Percentiles rank a stretch among this genome's conserved stretches.
Evolutionary conservation across 2,888 invertebrate species (phyloP).

Genomic region (Sarcophaga variegata): DNA sequence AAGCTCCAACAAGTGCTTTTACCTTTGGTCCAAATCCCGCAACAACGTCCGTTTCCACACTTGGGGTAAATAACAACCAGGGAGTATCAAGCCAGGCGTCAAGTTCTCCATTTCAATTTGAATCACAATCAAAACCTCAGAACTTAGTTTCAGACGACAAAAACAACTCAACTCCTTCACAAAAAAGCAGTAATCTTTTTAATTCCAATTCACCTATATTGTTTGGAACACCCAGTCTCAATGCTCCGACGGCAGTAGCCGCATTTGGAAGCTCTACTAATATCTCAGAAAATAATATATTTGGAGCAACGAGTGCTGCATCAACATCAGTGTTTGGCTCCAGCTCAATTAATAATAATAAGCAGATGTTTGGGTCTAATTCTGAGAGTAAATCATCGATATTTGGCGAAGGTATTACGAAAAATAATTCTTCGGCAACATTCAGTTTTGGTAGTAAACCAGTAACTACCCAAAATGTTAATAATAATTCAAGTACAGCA

Average conservation of each 20-base stretch:
- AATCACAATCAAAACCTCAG: not conserved
- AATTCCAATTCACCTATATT: constrained; percentile 9
- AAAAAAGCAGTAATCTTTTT: constrained; percentile 16
- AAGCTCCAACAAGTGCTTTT: not conserved
- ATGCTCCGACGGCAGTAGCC: constrained; percentile 4
- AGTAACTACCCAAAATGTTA: not conserved
- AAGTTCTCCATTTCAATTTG: constrained; percentile 19
- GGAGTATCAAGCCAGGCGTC: constrained; percentile 2
- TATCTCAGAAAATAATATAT: constrained; percentile 56
- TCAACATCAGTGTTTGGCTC: constrained; percentile 28
- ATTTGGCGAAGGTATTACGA: constrained; percentile 33
- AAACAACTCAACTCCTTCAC: not conserved
- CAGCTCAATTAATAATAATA: constrained; percentile 17
- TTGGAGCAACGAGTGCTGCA: constrained; percentile 41
- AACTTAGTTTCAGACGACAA: not conserved
- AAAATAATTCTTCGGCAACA: not conserved
- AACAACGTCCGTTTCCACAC: constrained; percentile 50
- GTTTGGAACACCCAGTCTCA: constrained; percentile 3
- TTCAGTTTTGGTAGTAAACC: constrained; percentile 43
- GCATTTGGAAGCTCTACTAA: constrained; percentile 16
- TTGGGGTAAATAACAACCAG: constrained; percentile 21
- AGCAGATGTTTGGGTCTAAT: not conserved
- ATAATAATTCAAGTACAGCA: not conserved
- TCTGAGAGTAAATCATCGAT: constrained; percentile 25
- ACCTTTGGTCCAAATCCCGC: constrained; percentile 31